Conservation (phyloP, 2,113 vertebrate genomes). For the Enhydra lutris region DNA sequence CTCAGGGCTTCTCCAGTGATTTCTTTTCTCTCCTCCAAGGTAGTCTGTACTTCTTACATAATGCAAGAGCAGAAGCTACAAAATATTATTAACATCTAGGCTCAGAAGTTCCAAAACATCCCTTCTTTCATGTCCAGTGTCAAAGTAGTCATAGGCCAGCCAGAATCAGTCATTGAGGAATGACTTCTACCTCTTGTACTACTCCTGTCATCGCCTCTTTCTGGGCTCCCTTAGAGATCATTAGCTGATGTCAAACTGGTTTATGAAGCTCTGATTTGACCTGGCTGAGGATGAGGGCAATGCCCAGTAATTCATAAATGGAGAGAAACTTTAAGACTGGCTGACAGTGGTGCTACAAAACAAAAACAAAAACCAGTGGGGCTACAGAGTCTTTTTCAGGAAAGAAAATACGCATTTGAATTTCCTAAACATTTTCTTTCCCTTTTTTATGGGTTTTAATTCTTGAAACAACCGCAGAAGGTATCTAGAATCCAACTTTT, state of each 20-base stretch:
- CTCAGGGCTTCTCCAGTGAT: not conserved
- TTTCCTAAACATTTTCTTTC: not conserved
- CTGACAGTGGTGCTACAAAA: not conserved
- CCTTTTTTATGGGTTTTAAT: not conserved
- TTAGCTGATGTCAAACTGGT: not conserved
- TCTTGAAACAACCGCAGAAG: not conserved
- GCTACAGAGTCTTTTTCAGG: not conserved
- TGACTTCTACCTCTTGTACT: not conserved
- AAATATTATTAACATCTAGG: not conserved
- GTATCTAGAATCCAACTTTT: not conserved
- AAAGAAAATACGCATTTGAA: not conserved
- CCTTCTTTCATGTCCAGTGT: not conserved
- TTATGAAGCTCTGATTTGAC: not conserved
- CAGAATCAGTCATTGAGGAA: not conserved
- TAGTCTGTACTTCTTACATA: not conserved
- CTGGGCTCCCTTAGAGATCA: not conserved
- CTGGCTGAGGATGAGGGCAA: not conserved
- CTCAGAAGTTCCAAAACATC: not conserved
- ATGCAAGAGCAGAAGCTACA: not conserved
- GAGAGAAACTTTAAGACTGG: not conserved
- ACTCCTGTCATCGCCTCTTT: not conserved
- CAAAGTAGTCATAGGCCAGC: not conserved
- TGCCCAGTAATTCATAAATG: not conserved
- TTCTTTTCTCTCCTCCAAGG: not conserved
- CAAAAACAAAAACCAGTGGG: not conserved